Percentiles rank a stretch among this genome's conserved stretches.
Evolutionary conservation across 1,140 invertebrate genomes (phyloP).

Genomic region (Globodera ellingtonae): DNA sequence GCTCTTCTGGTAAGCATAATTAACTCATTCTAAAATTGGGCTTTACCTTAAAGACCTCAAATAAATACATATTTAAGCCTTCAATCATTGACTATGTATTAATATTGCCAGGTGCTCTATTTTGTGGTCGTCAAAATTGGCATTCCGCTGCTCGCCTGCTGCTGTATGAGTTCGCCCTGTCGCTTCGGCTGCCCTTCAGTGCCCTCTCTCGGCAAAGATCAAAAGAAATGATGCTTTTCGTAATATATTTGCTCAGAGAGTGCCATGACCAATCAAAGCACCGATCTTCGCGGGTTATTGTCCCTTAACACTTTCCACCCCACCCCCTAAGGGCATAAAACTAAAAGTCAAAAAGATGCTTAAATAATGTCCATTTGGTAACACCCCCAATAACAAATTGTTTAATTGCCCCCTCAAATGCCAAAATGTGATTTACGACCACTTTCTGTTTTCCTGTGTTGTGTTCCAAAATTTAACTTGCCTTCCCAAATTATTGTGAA

Average conservation of each 20-base stretch:
- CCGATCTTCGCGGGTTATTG: no score
- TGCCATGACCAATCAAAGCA: no score
- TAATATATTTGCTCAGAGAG: no score
- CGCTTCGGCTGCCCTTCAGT: background rate
- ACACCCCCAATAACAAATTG: no score
- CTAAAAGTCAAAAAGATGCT: no score
- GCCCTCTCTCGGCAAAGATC: constrained; percentile 4
- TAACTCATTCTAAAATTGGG: background rate
- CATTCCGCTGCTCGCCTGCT: constrained; percentile 50
- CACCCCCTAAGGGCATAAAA: no score
- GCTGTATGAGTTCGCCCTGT: constrained; percentile 5
- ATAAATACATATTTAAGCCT: background rate
- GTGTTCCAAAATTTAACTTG: background rate
- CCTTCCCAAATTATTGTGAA: background rate
- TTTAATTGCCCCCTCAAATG: no score
- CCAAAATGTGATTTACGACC: no score
- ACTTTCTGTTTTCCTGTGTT: background rate
- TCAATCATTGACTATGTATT: background rate
- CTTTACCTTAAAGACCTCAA: background rate
- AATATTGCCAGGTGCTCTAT: constrained; percentile 32
- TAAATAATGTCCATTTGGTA: no score
- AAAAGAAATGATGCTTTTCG: background rate
- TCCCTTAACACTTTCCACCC: no score
- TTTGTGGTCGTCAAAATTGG: constrained; percentile 47
- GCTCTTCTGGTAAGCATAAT: constrained; percentile 34